Evolutionary conservation across 2,888 invertebrate genomes (phyloP).

Genomic region (Pterobdella sp.): DNA sequence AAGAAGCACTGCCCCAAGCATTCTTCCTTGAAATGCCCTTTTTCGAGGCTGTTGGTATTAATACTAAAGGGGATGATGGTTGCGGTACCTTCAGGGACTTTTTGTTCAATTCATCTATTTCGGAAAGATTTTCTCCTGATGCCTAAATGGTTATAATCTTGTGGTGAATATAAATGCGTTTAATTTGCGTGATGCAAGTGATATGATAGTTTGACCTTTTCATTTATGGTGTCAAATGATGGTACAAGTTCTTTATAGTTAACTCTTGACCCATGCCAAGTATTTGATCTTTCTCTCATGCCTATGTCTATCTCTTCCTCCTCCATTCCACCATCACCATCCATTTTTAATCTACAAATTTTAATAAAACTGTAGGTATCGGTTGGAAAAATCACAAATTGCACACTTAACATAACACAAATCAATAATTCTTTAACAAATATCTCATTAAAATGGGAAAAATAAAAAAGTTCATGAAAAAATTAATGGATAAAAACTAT

Average conservation of each 20-base stretch:
- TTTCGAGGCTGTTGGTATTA: slow-evolving; percentile 54
- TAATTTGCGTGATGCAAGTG: neutral
- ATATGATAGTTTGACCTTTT: neutral
- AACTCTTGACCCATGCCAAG: slow-evolving; percentile 22
- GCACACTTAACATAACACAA: too few species aligned
- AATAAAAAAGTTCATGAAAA: too few species aligned
- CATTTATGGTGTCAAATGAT: neutral
- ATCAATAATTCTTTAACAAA: too few species aligned
- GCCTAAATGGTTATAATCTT: neutral
- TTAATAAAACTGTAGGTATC: too few species aligned
- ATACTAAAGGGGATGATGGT: neutral
- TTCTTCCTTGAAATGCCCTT: slow-evolving; percentile 69
- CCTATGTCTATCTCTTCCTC: slow-evolving; percentile 12
- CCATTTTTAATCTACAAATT: neutral
- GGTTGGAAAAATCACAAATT: too few species aligned
- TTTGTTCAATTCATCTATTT: neutral
- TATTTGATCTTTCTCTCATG: slow-evolving; percentile 24
- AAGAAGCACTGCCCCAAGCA: slow-evolving; percentile 57
- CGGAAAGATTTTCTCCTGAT: neutral
- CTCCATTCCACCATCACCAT: slow-evolving; percentile 17
- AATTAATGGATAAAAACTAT: too few species aligned
- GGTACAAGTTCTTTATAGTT: neutral
- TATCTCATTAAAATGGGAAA: too few species aligned
- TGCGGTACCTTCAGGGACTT: neutral
- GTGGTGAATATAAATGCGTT: neutral